phyloP scores from a whole-genome alignment of 2,888 invertebrate genomes.

The Tipula helvola region DNA sequence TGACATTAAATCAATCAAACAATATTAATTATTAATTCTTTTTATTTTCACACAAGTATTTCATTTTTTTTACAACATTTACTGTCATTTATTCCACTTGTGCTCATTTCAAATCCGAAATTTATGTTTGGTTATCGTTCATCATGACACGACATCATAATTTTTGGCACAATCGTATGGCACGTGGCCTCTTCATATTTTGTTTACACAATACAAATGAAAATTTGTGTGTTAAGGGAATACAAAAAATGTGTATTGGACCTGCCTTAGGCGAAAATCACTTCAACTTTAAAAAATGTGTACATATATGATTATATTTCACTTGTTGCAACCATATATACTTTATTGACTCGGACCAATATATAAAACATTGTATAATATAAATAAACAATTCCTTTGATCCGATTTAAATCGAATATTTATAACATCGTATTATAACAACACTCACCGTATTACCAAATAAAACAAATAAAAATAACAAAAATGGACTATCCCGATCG shows the following conservation, averaged over 20 bases:
- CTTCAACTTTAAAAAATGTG: neutral
- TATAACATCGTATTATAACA: neutral
- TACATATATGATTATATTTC: neutral
- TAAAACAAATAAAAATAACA: neutral
- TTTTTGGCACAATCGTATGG: neutral
- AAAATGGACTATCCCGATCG: conserved; percentile 4
- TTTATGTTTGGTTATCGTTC: neutral
- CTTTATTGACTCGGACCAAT: too few relatives aligned
- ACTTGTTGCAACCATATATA: neutral
- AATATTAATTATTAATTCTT: too few relatives aligned
- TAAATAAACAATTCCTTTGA: neutral
- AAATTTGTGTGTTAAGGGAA: neutral
- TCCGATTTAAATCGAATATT: neutral
- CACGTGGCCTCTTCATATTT: neutral
- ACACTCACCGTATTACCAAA: neutral
- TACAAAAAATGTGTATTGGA: neutral
- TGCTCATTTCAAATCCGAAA: neutral
- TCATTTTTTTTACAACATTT: neutral
- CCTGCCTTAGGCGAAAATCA: neutral
- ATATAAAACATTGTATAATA: too few relatives aligned
- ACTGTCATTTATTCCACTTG: neutral
- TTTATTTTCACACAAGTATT: too few relatives aligned
- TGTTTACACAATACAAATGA: neutral
- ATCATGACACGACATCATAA: neutral
- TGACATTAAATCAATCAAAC: too few relatives aligned